Base-by-base conservation (phyloP, 2,797 vertebrate genomes). In the Semaprochilodus insignis region DNA sequence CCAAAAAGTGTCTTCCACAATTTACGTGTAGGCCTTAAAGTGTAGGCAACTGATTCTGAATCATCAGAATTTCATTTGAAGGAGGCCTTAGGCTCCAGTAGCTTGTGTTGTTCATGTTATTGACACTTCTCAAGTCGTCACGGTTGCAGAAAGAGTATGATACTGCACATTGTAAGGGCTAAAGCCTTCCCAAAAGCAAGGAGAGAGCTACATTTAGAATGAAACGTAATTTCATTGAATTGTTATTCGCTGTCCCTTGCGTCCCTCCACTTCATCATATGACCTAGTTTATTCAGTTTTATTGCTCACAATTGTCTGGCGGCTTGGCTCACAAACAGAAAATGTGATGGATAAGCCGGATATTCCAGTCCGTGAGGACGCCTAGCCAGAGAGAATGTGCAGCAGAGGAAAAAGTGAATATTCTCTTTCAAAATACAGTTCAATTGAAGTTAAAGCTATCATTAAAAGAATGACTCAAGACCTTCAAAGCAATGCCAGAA, bases 201-300 rank as follows among this genome's bases (percentile, higher is more conserved):
- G 21, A 59, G 23, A 27, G 25, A 65, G 60, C 23, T 27, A 11
- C 14, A 63, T 63, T 63, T 63, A 16, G 23, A 63, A 63, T 27
- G 27, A 31, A 31, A 7, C 36, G 65, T 8, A 13, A 19, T 44
- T 69, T 69, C 21, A 69, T 69, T 69, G 19, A 69, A 69, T 44
- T 66, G 31, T 34, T 8, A 34, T 66, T 36, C 6, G 4, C 16
- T 25, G 17, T 69, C 66, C 21, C 36, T 8, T 21, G 16, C 21
- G 65, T 17, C 19, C 19, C 7, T 40, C 36, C 16, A 40, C 3
- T 40, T 10, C 8, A 31, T 31, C 34, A 36, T 21, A 44, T 69
- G 66, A 7, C 66, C 36, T 69, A 69, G 66, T 69, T 69, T 69
- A 69, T 69, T 44, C 21, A 69, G 34, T 69, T 8, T 40, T 66